Conservation (phyloP, 2,113 vertebrate genomes). For the Pomatorhinus ruficollis region DNA sequence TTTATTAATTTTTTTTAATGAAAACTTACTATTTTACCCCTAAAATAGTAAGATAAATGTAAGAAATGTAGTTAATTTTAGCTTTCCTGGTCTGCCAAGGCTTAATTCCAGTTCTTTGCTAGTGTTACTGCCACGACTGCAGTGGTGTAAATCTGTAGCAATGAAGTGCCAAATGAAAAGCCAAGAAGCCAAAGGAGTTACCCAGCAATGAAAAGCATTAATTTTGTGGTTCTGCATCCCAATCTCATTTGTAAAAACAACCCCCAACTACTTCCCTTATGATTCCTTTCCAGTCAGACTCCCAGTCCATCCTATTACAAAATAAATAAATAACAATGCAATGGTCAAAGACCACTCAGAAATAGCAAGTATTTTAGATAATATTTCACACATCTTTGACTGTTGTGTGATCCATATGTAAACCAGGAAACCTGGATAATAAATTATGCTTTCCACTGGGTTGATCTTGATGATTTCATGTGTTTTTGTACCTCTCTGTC, state of each 20-base stretch:
- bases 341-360: background rate
- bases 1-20: background rate
- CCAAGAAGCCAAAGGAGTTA: background rate
- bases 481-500: background rate
- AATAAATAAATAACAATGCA: background rate
- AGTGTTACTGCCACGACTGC: background rate
- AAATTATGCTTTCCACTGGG: background rate
- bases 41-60: conserved; percentile 10
- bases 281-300: background rate
- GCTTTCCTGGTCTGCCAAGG: background rate
- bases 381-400: background rate
- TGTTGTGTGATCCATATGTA: background rate
- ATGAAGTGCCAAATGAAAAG: background rate
- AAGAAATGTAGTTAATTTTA: conserved; percentile 16
- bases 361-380: background rate
- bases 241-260: background rate
- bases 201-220: background rate
- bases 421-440: background rate
- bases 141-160: background rate
- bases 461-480: background rate
- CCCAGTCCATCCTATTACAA: background rate
- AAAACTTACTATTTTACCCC: conserved; percentile 5
- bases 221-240: background rate
- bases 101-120: background rate
- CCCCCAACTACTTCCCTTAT: background rate